phyloP scores from a whole-genome alignment of 2,113 vertebrate species.

The Cephalopholis sonnerati region DNA sequence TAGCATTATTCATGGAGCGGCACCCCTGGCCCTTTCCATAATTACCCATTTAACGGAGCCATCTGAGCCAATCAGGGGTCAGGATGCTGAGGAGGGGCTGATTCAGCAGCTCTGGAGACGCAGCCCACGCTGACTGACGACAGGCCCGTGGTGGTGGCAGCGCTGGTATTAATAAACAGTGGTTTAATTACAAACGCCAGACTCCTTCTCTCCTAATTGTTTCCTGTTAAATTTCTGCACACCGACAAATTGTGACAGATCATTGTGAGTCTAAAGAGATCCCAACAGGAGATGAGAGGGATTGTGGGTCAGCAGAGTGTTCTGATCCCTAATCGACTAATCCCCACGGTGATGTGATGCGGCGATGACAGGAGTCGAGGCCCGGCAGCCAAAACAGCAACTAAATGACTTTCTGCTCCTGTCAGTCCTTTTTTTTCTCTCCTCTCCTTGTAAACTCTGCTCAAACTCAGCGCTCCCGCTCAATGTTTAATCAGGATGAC shows the following conservation, averaged over 20 bases:
- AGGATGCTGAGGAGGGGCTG: no score
- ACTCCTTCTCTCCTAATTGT: slow-evolving; percentile 41
- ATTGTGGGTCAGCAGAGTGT: neutral
- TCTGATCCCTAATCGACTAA: slow-evolving; percentile 54
- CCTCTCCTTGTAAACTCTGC: slow-evolving; percentile 7
- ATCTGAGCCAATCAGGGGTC: no score
- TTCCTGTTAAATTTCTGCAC: neutral
- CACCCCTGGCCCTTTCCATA: no score
- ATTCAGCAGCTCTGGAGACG: no score
- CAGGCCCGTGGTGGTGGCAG: no score
- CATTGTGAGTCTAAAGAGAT: neutral
- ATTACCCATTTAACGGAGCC: no score
- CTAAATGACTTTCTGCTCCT: neutral
- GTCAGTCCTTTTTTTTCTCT: neutral
- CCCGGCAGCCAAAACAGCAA: slow-evolving; percentile 9
- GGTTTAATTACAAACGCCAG: slow-evolving; percentile 56
- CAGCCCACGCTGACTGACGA: no score
- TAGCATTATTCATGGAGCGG: no score
- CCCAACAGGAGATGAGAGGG: neutral
- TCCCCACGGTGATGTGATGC: slow-evolving; percentile 44
- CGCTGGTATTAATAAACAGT: neutral
- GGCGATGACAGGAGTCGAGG: no score
- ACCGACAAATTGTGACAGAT: neutral
- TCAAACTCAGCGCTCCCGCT: slow-evolving; percentile 15
- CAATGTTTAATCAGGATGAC: slow-evolving; percentile 50